Conservation (phyloP, 2,797 vertebrate species). For the Crax fasciolata region DNA sequence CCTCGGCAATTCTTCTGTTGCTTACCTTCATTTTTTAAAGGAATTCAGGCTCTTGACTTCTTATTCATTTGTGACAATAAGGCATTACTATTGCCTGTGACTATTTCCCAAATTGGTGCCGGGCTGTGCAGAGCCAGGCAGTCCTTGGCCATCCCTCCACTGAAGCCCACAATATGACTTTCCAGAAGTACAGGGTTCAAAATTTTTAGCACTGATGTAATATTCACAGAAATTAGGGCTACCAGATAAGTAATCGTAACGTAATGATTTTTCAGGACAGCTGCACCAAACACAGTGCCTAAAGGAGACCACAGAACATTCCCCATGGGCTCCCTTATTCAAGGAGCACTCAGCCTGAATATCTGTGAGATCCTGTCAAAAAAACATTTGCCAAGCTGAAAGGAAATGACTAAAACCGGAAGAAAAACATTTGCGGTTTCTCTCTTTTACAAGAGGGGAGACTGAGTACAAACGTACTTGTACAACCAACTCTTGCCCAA, state of each 20-base stretch:
- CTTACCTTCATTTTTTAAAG: neutral
- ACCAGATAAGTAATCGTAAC: neutral
- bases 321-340: neutral
- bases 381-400: neutral
- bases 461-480: neutral
- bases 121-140: neutral
- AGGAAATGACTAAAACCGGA: conserved; percentile 73
- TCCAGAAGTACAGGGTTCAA: neutral
- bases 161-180: neutral
- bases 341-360: neutral
- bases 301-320: neutral
- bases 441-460: neutral
- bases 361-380: neutral
- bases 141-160: neutral
- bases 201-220: neutral
- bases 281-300: neutral
- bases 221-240: neutral
- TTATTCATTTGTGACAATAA: neutral
- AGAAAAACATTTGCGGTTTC: conserved; percentile 75
- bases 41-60: neutral
- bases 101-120: rapidly evolving
- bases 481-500: neutral
- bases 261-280: neutral
- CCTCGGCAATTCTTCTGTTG: neutral
- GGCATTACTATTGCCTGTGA: neutral